A percentile compares a stretch with the other conserved stretches of the same genome.
Evolutionary conservation across 2,797 vertebrate species (phyloP).

Genomic region (Dermochelys coriacea): DNA sequence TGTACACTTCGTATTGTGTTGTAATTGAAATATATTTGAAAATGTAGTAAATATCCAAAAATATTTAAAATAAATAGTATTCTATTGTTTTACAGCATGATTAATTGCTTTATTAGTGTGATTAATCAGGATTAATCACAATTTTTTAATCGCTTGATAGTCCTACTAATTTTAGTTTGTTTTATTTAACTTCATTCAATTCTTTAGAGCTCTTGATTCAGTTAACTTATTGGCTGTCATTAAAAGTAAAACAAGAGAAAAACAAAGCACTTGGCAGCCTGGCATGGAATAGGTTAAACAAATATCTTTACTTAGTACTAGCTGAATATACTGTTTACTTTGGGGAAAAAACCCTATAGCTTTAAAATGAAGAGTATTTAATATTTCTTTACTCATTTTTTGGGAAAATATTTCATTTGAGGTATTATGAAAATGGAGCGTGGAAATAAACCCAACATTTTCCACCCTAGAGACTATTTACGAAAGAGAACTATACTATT

Average conservation of each 20-base stretch:
- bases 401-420: not conserved
- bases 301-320: not conserved
- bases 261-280: constrained; percentile 6
- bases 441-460: constrained; percentile 16
- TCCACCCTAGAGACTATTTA: not conserved
- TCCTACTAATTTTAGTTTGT: not conserved
- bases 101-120: too few species aligned
- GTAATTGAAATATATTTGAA: too few species aligned
- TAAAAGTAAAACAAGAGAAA: constrained; percentile 31
- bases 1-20: too few species aligned
- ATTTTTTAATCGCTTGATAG: not conserved
- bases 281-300: not conserved
- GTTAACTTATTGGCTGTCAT: not conserved
- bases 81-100: too few species aligned
- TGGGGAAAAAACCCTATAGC: not conserved
- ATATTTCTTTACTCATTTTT: not conserved
- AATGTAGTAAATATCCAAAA: too few species aligned
- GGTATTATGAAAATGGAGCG: constrained; percentile 2
- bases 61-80: too few species aligned
- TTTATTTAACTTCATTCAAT: constrained; percentile 45
- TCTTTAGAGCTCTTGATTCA: constrained; percentile 16
- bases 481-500: constrained; percentile 29
- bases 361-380: not conserved
- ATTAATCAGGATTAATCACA: too few species aligned
- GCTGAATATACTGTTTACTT: not conserved